A percentile compares a stretch with the other conserved stretches of the same genome.
These are phyloP conservation scores for Hemicentrotus pulcherrimus DNA, from an alignment of 35 echinoderm and acorn worm genomes.

Conservation along the genomic window DNA sequence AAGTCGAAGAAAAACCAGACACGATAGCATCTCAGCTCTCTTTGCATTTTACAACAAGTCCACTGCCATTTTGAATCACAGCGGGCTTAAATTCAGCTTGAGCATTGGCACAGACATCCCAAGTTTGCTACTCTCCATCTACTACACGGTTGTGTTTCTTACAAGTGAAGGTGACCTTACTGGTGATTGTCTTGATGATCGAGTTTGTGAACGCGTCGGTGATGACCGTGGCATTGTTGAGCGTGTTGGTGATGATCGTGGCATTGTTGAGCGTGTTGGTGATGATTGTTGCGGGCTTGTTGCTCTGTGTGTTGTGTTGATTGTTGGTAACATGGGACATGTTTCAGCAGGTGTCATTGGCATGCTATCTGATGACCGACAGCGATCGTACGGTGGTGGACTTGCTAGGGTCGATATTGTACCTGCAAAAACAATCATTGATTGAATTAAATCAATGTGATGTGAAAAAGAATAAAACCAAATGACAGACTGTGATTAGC, in stretches of 20 bases:
- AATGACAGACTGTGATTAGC: background rate
- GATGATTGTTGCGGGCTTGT: background rate
- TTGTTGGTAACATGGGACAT: constrained; percentile 7
- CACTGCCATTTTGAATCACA: background rate
- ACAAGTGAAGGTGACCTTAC: background rate
- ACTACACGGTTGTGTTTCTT: background rate
- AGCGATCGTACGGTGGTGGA: constrained; percentile 50
- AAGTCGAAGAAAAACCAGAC: background rate
- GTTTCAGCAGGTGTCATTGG: constrained; percentile 13
- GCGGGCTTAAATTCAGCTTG: background rate
- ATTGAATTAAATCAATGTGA: background rate
- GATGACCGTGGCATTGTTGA: background rate
- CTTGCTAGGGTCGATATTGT: constrained; percentile 47
- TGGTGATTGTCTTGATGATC: background rate
- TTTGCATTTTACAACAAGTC: background rate
- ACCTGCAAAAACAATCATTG: background rate
- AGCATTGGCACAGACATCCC: background rate
- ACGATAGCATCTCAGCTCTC: background rate
- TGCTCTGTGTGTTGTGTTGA: constrained; percentile 28
- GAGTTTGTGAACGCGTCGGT: background rate
- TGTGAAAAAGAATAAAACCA: background rate
- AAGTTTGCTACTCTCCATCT: background rate
- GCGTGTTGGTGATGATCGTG: background rate
- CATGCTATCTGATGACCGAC: constrained; percentile 38
- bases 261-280: no score